Evolutionary conservation across 2,888 invertebrate species (phyloP).

Genomic region (Oeneis ivallda): DNA sequence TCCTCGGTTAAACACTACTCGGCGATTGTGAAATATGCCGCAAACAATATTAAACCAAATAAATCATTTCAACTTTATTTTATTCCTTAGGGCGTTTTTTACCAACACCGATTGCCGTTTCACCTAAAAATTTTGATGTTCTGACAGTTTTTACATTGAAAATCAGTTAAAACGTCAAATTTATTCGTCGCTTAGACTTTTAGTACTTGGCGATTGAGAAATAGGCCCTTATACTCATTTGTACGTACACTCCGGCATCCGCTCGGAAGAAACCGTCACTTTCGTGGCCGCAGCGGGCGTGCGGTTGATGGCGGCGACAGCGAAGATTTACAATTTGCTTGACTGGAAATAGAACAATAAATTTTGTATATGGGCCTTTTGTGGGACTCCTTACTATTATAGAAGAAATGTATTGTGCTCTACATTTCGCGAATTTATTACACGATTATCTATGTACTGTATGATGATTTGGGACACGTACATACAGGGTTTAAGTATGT

Average conservation of each 20-base stretch:
- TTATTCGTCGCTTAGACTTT: too few relatives aligned
- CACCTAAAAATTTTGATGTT: too few relatives aligned
- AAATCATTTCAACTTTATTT: too few relatives aligned
- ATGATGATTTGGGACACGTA: neutral
- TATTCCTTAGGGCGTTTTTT: too few relatives aligned
- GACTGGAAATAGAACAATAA: slow-evolving; percentile 27
- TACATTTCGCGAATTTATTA: slow-evolving; percentile 6
- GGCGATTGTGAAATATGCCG: too few relatives aligned
- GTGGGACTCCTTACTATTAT: slow-evolving; percentile 15
- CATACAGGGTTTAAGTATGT: neutral
- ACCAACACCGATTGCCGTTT: too few relatives aligned
- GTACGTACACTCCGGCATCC: neutral
- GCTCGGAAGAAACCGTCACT: slow-evolving; percentile 20
- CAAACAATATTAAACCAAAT: too few relatives aligned
- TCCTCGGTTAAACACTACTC: too few relatives aligned
- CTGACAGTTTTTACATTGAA: too few relatives aligned
- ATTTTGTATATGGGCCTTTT: slow-evolving; percentile 21
- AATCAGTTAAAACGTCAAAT: too few relatives aligned
- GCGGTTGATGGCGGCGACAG: slow-evolving; percentile 38
- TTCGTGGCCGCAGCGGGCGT: slow-evolving; percentile 32
- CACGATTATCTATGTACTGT: neutral
- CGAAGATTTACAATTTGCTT: slow-evolving; percentile 37
- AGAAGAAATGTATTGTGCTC: slow-evolving; percentile 12
- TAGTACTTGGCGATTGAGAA: too few relatives aligned
- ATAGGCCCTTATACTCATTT: too few relatives aligned